Evolutionary conservation across 2,888 invertebrate genomes (phyloP).

Genomic region (Rhingia rostrata): DNA sequence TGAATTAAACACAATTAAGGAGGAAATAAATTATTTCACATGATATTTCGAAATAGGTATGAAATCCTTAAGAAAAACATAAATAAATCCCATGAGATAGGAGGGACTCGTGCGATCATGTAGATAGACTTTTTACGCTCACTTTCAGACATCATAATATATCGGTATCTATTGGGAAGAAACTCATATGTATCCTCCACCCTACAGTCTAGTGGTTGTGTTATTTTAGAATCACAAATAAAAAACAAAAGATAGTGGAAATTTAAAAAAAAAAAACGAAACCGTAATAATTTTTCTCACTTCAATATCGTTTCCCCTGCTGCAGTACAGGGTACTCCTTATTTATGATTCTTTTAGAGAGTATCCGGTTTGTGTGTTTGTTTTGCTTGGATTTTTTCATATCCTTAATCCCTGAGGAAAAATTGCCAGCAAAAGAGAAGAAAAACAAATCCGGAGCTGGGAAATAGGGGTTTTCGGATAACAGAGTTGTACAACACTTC

Average conservation of each 20-base stretch:
- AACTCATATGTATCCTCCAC: neutral
- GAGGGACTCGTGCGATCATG: conserved; percentile 9
- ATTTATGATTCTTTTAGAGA: conserved; percentile 56
- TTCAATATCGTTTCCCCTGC: conserved; percentile 2
- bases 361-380: conserved; percentile 9
- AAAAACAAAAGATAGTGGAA: neutral
- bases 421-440: conserved; percentile 39
- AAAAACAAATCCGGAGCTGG: conserved; percentile 11
- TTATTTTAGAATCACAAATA: conserved; percentile 10
- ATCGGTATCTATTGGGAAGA: too few relatives aligned
- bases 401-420: conserved; percentile 44
- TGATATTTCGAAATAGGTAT: neutral
- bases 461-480: conserved; percentile 14
- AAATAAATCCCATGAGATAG: neutral
- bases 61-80: conserved; percentile 1
- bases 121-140: conserved; percentile 5
- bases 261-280: neutral
- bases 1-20: neutral
- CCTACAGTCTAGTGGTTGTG: neutral
- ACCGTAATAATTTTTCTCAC: conserved; percentile 22
- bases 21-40: conserved; percentile 7
- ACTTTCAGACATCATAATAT: conserved; percentile 2
- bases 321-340: neutral
- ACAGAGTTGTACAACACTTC: conserved; percentile 60
- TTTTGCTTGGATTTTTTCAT: conserved; percentile 10